phyloP scores from a whole-genome alignment of 2,888 invertebrate species.

The Polyploca ridens region DNA sequence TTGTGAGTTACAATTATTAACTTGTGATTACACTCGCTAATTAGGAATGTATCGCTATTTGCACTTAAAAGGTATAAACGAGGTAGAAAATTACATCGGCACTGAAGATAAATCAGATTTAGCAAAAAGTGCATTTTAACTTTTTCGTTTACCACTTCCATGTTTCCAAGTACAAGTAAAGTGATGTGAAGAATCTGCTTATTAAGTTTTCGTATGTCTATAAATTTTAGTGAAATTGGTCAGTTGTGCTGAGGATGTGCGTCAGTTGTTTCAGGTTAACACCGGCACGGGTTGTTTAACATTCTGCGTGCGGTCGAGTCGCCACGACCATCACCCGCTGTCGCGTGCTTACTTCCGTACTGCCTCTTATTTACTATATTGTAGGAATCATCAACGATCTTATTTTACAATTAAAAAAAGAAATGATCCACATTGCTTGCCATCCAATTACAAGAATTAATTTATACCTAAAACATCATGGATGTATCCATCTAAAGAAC shows the following conservation, averaged over 20 bases:
- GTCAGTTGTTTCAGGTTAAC: not conserved
- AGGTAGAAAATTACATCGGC: slow-evolving; percentile 38
- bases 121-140: slow-evolving; percentile 36
- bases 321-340: slow-evolving; percentile 29
- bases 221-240: slow-evolving; percentile 42
- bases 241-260: not conserved
- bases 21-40: slow-evolving; percentile 51
- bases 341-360: slow-evolving; percentile 36
- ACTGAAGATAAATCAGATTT: slow-evolving; percentile 41
- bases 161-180: slow-evolving; percentile 40
- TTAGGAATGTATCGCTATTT: slow-evolving; percentile 44
- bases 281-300: slow-evolving; percentile 36
- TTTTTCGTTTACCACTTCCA: slow-evolving; percentile 38
- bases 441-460: not conserved
- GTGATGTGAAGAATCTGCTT: slow-evolving; percentile 55
- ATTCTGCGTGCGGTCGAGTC: slow-evolving; percentile 30
- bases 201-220: slow-evolving; percentile 56
- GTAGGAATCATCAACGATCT: slow-evolving; percentile 24
- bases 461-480: not conserved
- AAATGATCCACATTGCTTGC: not conserved
- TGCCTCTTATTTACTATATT: slow-evolving; percentile 27
- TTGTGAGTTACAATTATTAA: slow-evolving; percentile 52
- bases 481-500: not conserved
- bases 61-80: slow-evolving; percentile 41
- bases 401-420: too few species aligned